Conservation (phyloP, 2,113 vertebrate species). For the Alaudala cheleensis region DNA sequence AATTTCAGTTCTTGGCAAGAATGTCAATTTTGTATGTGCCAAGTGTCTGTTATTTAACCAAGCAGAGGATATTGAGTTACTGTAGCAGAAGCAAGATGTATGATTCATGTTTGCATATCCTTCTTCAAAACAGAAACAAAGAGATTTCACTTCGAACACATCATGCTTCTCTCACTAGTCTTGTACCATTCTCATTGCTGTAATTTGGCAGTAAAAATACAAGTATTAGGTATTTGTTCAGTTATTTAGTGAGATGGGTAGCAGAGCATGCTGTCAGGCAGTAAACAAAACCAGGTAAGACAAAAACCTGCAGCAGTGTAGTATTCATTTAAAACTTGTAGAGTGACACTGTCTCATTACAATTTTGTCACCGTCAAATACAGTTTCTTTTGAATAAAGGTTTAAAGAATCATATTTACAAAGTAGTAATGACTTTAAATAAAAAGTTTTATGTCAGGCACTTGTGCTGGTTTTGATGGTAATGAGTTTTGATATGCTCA, state of each 20-base stretch:
- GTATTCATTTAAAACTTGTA: not conserved
- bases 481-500: not conserved
- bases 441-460: not conserved
- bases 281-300: not conserved
- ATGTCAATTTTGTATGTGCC: slow-evolving; percentile 66
- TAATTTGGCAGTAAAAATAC: not conserved
- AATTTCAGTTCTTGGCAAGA: slow-evolving; percentile 78
- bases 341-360: not conserved
- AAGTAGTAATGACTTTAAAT: not conserved
- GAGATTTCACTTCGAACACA: slow-evolving; percentile 16
- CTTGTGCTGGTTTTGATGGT: not conserved
- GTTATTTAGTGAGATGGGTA: slow-evolving; percentile 17
- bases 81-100: slow-evolving; percentile 73
- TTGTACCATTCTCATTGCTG: not conserved
- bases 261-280: not conserved
- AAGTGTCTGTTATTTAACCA: slow-evolving; percentile 80
- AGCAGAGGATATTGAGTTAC: slow-evolving; percentile 81
- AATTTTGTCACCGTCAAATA: not conserved
- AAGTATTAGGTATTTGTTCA: not conserved
- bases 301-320: not conserved
- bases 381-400: not conserved
- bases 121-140: slow-evolving; percentile 64
- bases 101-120: slow-evolving; percentile 66
- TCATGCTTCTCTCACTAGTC: slow-evolving; percentile 17
- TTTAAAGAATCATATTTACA: not conserved